phyloP scores from a whole-genome alignment of 2,888 invertebrate species.

The Choreutis nemorana region DNA sequence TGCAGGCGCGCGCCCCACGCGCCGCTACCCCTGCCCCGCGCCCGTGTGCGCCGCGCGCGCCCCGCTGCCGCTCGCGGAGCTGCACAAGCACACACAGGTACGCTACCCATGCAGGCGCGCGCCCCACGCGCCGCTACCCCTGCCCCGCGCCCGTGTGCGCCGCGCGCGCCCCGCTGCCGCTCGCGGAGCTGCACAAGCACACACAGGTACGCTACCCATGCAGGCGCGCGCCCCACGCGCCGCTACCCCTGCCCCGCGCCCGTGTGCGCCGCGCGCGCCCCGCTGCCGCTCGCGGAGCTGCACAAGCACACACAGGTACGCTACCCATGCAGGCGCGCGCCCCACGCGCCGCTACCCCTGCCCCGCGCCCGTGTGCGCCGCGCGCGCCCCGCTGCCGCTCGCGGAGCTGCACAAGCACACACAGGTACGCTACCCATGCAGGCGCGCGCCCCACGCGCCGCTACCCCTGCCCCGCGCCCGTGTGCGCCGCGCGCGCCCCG shows the following conservation, averaged over 20 bases:
- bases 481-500: too few species aligned
- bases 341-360: too few species aligned
- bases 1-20: background rate
- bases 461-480: too few species aligned
- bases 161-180: slow-evolving; percentile 2
- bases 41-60: slow-evolving; percentile 2
- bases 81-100: slow-evolving; percentile 6
- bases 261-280: slow-evolving; percentile 4
- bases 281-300: slow-evolving; percentile 6
- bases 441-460: too few species aligned
- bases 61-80: slow-evolving; percentile 7
- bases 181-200: slow-evolving; percentile 4
- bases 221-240: slow-evolving; percentile 2
- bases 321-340: too few species aligned
- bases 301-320: slow-evolving; percentile 6
- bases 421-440: background rate
- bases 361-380: too few species aligned
- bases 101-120: background rate
- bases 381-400: background rate
- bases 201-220: too few species aligned
- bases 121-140: background rate
- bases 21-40: background rate
- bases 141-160: background rate
- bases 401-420: background rate
- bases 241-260: background rate